These are phyloP conservation scores for Parotocinclus haroldoi DNA, from an alignment of 2,797 vertebrate genomes.

Conservation along the genomic window DNA sequence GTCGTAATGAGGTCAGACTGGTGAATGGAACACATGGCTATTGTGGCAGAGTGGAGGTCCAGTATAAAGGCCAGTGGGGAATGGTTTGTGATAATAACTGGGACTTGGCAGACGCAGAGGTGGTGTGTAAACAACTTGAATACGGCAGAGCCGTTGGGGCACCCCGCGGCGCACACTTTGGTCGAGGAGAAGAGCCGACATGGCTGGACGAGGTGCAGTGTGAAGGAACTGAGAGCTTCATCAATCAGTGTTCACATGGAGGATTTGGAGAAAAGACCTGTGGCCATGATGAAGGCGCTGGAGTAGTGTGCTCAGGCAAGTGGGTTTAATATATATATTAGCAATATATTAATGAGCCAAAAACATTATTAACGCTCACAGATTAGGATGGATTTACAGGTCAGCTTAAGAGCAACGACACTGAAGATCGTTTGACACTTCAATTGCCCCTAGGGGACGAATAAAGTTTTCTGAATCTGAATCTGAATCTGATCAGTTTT, in stretches of 20 bases:
- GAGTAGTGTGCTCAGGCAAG: slow-evolving; percentile 39
- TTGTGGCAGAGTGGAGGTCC: slow-evolving; percentile 37
- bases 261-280: background rate
- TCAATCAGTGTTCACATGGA: background rate
- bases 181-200: background rate
- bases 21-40: background rate
- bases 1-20: slow-evolving; percentile 1
- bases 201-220: slow-evolving; percentile 2
- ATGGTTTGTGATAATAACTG: slow-evolving; percentile 30
- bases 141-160: slow-evolving; percentile 26
- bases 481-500: no score
- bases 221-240: background rate
- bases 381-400: no score
- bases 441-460: no score
- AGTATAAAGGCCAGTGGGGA: background rate
- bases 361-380: no score
- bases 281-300: background rate
- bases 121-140: slow-evolving; percentile 39
- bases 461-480: no score
- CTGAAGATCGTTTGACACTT: no score
- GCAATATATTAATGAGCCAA: background rate
- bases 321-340: no score
- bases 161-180: background rate
- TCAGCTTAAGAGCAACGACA: no score
- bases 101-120: slow-evolving; percentile 23